phyloP scores from a whole-genome alignment of 2,888 invertebrate species.

The Cryptocheilus praepositus region DNA sequence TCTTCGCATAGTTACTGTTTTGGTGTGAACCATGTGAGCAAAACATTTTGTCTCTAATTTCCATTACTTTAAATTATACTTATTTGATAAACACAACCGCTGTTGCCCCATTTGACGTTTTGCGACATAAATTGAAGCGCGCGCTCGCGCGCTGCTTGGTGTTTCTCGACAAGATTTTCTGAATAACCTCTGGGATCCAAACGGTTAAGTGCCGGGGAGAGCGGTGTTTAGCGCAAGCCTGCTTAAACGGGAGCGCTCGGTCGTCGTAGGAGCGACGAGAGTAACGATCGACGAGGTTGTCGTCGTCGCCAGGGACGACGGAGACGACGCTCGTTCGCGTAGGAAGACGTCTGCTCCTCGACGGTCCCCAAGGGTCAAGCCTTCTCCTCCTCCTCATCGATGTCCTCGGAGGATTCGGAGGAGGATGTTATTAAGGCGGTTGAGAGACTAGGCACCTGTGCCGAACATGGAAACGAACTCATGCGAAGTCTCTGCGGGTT shows the following conservation, averaged over 20 bases:
- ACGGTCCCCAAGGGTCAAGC: constrained; percentile 66
- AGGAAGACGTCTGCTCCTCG: constrained; percentile 59
- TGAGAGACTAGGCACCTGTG: constrained; percentile 79
- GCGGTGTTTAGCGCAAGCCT: constrained; percentile 18
- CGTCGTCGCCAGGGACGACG: constrained; percentile 58
- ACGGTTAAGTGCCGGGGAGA: neutral
- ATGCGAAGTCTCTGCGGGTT: constrained; percentile 64
- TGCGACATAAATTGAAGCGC: no score
- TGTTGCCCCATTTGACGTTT: no score
- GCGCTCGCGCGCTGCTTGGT: no score
- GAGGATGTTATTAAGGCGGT: constrained; percentile 81
- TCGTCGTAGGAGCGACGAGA: constrained; percentile 65
- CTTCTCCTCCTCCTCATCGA: constrained; percentile 65
- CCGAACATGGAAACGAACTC: constrained; percentile 67
- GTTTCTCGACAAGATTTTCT: no score
- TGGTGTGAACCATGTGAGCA: no score
- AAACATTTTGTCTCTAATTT: no score
- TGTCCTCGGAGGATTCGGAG: constrained; percentile 75
- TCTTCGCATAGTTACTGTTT: no score
- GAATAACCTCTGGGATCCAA: no score
- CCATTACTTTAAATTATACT: no score
- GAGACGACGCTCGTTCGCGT: constrained; percentile 57
- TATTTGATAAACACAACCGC: no score
- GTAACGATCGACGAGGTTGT: constrained; percentile 61
- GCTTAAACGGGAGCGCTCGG: constrained; percentile 67